Base-by-base conservation (phyloP, 2,888 invertebrate species). In the Campaea margaritaria region DNA sequence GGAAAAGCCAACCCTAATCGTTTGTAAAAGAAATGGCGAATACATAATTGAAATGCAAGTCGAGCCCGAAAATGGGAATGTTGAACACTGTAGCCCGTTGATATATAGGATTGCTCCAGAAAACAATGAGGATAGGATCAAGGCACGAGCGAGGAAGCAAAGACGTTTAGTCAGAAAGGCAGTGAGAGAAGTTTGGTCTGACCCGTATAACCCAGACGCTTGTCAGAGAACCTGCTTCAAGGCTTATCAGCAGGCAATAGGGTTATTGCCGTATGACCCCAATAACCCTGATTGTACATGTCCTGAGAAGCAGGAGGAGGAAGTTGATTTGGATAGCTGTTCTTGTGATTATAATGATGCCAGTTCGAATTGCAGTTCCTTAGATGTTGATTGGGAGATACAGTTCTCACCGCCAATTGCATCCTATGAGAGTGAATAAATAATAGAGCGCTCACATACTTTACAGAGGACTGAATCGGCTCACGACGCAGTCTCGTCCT, bases 371-470 rank as follows among this genome's bases (percentile, higher is more conserved):
- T 79, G 77, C 44, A 82, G 82, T 55, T 89, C 88, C 0, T 70
- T 87, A 38, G 87, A 86, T 55, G 67, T 87, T 0, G 86, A 91
- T 61, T 91, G 90, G 90, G 90, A 90, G 65, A 78, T 91, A 50
- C 86, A 87, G 53, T 91, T 88, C 61, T 82, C 89, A 1, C 89
- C 89, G 11, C 89, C 90, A 0, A 76, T 67, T 61, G 72, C 75
- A 48, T 63, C 39, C 15, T 52, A 36, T 42, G 45, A 52, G 11
- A 27, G 36, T 27, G 21, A 47, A 12, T 14, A 28, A 27, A 3
- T 11, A 34, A 11, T 21, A 5, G 21, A 21, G 21, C 2, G 21
- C 5, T 21, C 3, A 21, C 21, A 21, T 5, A 21, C 5, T 21
- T 2, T 21, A 3, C 21, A 34, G 11, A 34, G 10, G 3, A 34